Evolutionary conservation across 2,888 invertebrate genomes (phyloP), one percentile per base, ranked within the genome.

Genomic region (Cantharis lateralis): DNA sequence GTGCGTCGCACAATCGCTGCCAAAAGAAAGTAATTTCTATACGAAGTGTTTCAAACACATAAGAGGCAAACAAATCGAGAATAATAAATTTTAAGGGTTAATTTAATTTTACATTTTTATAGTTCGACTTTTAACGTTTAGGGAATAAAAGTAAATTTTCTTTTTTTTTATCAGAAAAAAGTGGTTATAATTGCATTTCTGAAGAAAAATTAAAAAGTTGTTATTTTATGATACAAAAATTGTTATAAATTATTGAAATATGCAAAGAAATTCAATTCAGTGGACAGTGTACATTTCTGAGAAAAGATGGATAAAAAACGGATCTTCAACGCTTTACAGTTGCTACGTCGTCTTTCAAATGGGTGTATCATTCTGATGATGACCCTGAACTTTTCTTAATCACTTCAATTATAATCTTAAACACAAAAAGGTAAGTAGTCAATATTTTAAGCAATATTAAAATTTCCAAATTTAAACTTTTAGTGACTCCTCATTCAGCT

Each of bases 321-420:
- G 66, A 66, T 75, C 72, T 72, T 72, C 64, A 66, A 72, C 72
- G 72, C 64, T 68, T 63, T 48, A 48, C 48, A 71, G 77, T 74
- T 77, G 73, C 74, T 71, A 74, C 64, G 77, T 73, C 71, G 73
- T 62, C 70, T 64, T 18, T 77, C 62, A 68, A 77, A 69, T 72
- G 75, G 74, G 74, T 80, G 77, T 80, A 80, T 80, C 79, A 80
- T 78, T 75, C 79, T 72, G 70, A 71, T 78, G 81, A 78, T 78
- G 81, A 78, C 81, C 81, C 78, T 81, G 80, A 81, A 81, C 81
- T 81, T 81, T 80, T 79, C 73, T 80, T 81, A 79, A 80, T 80
- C 78, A 76, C 81, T 78, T 78, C 78, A 79, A 77, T 80, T 79
- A 79, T 79, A 78, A 78, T 78, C 80, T 73, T 75, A 75, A 72